Conservation (phyloP, 2,113 vertebrate species). For the Rhizomys pruinosus region DNA sequence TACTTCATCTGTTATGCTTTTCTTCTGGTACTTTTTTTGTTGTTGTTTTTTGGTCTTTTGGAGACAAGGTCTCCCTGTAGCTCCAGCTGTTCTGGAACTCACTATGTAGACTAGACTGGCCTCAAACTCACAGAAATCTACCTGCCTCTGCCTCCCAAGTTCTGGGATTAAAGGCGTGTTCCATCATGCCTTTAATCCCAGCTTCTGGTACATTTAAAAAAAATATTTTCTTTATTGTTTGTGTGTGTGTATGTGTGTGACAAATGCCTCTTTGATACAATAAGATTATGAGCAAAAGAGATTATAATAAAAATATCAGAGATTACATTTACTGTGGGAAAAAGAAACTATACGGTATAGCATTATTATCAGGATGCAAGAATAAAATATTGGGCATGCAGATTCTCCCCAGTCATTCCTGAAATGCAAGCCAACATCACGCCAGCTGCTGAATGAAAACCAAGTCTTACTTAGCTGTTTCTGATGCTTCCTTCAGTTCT, state of each 20-base stretch:
- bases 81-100: too few species aligned
- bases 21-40: not conserved
- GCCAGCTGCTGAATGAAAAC: slow-evolving; percentile 80
- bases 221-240: too few species aligned
- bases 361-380: slow-evolving; percentile 31
- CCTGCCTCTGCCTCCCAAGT: too few species aligned
- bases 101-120: too few species aligned
- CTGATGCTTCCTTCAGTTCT: slow-evolving; percentile 93
- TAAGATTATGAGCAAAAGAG: not conserved
- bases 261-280: slow-evolving; percentile 39
- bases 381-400: slow-evolving; percentile 57
- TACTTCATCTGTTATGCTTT: not conserved
- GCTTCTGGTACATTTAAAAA: too few species aligned
- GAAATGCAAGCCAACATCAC: slow-evolving; percentile 73
- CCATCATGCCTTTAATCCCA: too few species aligned
- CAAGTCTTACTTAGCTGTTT: slow-evolving; percentile 93
- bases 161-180: too few species aligned
- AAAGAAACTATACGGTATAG: slow-evolving; percentile 62
- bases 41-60: too few species aligned
- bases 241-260: not conserved
- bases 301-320: slow-evolving; percentile 34
- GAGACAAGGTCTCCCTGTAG: too few species aligned
- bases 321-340: not conserved
- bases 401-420: slow-evolving; percentile 70
- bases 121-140: too few species aligned